Conservation (phyloP, 2,113 vertebrate genomes). For the Daubentonia madagascariensis region DNA sequence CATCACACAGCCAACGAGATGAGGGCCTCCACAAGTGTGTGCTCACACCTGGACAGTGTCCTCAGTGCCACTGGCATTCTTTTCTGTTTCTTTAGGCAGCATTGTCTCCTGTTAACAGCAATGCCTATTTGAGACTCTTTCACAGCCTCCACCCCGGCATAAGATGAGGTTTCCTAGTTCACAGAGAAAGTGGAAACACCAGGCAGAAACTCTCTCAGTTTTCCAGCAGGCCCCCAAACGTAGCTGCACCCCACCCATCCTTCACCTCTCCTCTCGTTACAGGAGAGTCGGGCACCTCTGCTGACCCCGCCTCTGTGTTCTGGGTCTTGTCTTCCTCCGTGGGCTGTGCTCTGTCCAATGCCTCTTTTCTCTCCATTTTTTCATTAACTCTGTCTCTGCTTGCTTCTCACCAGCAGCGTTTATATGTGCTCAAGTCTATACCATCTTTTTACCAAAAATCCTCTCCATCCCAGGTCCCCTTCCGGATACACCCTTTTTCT, state of each 20-base stretch:
- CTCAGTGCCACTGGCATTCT: neutral
- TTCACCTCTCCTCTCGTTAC: neutral
- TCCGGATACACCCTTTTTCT: fast-evolving
- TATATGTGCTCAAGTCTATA: neutral
- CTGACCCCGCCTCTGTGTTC: too few species aligned
- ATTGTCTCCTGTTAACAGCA: neutral
- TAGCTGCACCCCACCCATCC: neutral
- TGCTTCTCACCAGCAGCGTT: too few species aligned
- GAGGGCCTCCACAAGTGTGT: fast-evolving
- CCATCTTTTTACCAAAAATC: neutral
- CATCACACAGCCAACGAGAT: neutral
- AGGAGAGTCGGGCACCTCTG: neutral
- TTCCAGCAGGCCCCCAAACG: neutral
- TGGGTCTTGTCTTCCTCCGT: neutral
- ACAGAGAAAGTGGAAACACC: neutral
- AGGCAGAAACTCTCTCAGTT: neutral
- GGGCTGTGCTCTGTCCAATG: neutral
- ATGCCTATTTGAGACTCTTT: neutral
- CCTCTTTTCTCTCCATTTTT: neutral
- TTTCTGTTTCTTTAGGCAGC: neutral
- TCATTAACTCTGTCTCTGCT: too few species aligned
- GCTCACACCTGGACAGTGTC: fast-evolving
- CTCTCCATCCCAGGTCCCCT: too few species aligned
- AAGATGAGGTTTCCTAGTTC: neutral
- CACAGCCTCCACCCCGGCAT: neutral